Percentiles rank a stretch among this genome's conserved stretches.
These are phyloP conservation scores for Gambusia yucatana DNA, from an alignment of 2,797 vertebrate genomes.

Conservation along the genomic window DNA sequence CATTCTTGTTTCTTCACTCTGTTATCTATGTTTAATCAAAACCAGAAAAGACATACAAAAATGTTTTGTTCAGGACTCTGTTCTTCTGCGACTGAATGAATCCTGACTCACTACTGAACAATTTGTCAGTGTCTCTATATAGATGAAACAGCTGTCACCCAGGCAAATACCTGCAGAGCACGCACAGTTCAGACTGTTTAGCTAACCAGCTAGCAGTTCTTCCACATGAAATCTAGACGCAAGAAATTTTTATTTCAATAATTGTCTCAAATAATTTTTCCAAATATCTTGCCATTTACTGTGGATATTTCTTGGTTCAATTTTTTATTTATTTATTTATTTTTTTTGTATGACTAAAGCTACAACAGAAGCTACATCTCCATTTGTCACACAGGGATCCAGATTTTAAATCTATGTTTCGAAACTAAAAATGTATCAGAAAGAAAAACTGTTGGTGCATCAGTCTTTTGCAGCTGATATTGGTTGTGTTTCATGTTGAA, in stretches of 20 bases:
- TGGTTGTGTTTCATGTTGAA: conserved; percentile 3
- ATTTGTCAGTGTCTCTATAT: not conserved
- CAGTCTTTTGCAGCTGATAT: not conserved
- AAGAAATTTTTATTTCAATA: not conserved
- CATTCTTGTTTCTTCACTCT: not conserved
- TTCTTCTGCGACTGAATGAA: not conserved
- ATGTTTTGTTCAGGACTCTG: not conserved
- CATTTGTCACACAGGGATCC: not conserved
- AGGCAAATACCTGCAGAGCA: not conserved
- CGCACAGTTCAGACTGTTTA: not conserved
- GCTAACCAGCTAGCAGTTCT: not conserved
- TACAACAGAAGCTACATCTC: not conserved
- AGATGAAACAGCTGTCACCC: conserved; percentile 1
- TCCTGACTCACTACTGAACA: conserved; percentile 1
- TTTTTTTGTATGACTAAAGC: not conserved
- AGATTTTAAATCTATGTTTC: not conserved
- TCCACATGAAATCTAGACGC: too few relatives aligned
- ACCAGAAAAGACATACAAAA: not conserved
- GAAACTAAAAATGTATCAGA: not conserved
- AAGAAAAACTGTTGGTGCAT: not conserved
- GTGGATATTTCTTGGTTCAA: not conserved
- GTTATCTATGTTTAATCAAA: not conserved
- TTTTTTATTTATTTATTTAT: not conserved
- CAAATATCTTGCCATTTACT: not conserved
- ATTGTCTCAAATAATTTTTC: not conserved